A percentile compares a stretch with the other conserved stretches of the same genome.
These are phyloP conservation scores for Pinctada fucata DNA, from an alignment of 2,888 invertebrate species.

Conservation along the genomic window DNA sequence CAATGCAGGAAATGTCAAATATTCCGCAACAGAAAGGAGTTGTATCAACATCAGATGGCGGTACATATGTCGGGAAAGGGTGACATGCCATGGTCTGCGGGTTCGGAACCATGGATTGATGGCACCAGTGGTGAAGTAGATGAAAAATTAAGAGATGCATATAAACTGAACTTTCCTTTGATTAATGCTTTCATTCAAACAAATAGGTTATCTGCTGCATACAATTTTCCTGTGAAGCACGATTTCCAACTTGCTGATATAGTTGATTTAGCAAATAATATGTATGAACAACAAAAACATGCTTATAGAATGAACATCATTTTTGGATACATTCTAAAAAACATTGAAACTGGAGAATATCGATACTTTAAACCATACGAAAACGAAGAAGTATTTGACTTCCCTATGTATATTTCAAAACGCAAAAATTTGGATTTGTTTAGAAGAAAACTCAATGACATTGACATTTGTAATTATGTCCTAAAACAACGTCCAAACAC, in stretches of 20 bases:
- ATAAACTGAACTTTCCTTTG: not conserved
- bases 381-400: conserved; percentile 3
- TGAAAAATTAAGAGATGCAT: not conserved
- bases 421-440: not conserved
- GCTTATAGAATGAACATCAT: not conserved
- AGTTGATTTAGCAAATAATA: not conserved
- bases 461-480: not conserved
- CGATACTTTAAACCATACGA: conserved; percentile 8
- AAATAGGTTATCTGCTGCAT: not conserved
- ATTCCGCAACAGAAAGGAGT: conserved; percentile 3
- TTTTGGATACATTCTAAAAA: not conserved
- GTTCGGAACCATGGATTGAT: conserved; percentile 5
- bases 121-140: not conserved
- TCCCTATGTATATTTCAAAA: not conserved
- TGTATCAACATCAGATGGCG: conserved; percentile 7
- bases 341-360: conserved; percentile 7
- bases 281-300: not conserved
- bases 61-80: not conserved
- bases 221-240: not conserved
- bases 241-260: not conserved
- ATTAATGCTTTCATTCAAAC: not conserved
- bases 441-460: not conserved
- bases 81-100: not conserved
- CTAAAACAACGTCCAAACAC: conserved; percentile 1
- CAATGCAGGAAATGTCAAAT: conserved; percentile 6